Evolutionary conservation across 2,888 invertebrate genomes (phyloP).

Genomic region (Cabera pusaria): DNA sequence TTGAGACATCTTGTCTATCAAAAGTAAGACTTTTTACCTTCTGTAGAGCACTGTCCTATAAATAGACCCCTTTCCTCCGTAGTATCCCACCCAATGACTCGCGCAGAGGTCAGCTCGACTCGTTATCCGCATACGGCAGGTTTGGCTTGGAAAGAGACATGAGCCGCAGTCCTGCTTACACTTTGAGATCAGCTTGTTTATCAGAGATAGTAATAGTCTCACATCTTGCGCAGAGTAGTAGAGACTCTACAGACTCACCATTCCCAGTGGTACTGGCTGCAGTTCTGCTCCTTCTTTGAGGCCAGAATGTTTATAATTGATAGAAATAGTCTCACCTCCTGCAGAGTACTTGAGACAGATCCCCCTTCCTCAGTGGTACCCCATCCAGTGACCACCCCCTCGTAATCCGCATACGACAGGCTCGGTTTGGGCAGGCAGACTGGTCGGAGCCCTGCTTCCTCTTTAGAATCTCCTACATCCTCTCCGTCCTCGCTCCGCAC

Average conservation of each 20-base stretch:
- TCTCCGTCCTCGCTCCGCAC: constrained; percentile 33
- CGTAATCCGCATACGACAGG: constrained; percentile 75
- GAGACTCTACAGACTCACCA: too few species aligned
- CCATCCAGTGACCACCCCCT: constrained; percentile 90
- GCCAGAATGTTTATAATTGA: too few species aligned
- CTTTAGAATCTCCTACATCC: constrained; percentile 36
- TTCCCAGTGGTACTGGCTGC: too few species aligned
- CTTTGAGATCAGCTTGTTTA: constrained; percentile 40
- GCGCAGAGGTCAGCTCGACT: too few species aligned
- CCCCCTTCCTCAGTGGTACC: constrained; percentile 89
- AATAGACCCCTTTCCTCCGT: constrained; percentile 87
- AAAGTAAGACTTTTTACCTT: too few species aligned
- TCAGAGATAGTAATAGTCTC: too few species aligned
- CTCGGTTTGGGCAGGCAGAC: constrained; percentile 89
- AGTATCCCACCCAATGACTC: constrained; percentile 93
- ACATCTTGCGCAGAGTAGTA: too few species aligned
- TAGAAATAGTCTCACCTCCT: constrained; percentile 83
- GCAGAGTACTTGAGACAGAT: constrained; percentile 85
- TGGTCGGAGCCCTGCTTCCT: constrained; percentile 84
- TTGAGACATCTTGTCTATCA: too few species aligned
- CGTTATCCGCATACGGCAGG: constrained; percentile 75
- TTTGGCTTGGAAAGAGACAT: constrained; percentile 89
- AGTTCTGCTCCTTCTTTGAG: too few species aligned
- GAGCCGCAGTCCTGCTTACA: constrained; percentile 84
- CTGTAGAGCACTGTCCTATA: constrained; percentile 86